Evolutionary conservation across 1,140 invertebrate species (phyloP), one percentile per base, ranked within the genome.

Genomic region (Carposina sasakii): DNA sequence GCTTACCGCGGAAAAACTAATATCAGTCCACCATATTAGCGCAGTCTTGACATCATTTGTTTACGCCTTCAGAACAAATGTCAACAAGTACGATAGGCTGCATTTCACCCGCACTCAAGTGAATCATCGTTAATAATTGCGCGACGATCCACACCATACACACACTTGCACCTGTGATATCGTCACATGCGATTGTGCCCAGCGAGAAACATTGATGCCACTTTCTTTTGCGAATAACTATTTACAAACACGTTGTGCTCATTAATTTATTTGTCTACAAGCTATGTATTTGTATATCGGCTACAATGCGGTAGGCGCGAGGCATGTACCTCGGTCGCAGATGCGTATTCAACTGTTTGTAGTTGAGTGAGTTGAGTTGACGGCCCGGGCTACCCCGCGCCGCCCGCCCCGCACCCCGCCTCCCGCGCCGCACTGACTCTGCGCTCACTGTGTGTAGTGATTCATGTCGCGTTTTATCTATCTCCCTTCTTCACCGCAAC

Each of bases 81-180:
- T 84, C 81, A 84, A 84, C 81, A 84, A 84, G 76, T 81, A 71
- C 76, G 70, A 81, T 81, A 78, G 76, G 77, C 72, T 81, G 81
- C 81, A 81, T 81, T 84, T 84, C 77, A 84, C 76, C 75, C 76
- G 81, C 71, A 73, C 77, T 66, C 76, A 78, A 84, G 81, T 84
- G 81, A 84, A 81, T 84, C 81, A 84, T 84, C 77, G 76, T 81
- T 84, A 84, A 81, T 78, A 83, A 81, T 77, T 83, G 74, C 79
- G 76, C 76, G 74, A 76, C 73, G 75, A 72, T 79, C 76, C 77
- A 79, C 74, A 74, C 77, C 71, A 71, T 67, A 60, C 60, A 67
- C 67, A 71, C 68, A 64, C 49, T 66, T 52, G 75, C 74, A 79
- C 74, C 69, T 79, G 65, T 66, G 62, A 57, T 75, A 72, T 63